Conservation (phyloP, 2,888 invertebrate genomes). For the Bembecia ichneumoniformis region DNA sequence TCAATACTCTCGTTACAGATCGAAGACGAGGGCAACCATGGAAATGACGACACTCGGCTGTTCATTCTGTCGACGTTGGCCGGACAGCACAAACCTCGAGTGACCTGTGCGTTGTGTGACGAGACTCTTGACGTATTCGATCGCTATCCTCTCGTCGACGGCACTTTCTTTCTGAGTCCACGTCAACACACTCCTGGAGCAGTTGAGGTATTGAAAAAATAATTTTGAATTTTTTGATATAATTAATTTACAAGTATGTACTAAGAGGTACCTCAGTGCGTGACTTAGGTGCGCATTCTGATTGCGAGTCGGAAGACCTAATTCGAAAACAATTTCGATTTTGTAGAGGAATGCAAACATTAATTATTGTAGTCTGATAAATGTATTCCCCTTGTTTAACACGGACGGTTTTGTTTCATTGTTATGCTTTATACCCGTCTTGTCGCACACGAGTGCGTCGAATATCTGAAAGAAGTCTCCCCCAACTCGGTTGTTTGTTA, state of each 20-base stretch:
- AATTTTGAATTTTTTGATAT: neutral
- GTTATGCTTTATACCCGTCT: neutral
- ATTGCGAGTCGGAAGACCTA: too few relatives aligned
- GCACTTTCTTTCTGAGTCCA: constrained; percentile 97
- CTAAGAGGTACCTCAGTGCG: too few relatives aligned
- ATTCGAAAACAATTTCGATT: too few relatives aligned
- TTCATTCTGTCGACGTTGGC: constrained; percentile 96
- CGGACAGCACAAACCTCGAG: constrained; percentile 88
- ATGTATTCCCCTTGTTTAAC: too few relatives aligned
- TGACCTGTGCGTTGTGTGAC: constrained; percentile 90
- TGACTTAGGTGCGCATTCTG: too few relatives aligned
- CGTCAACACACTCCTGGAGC: constrained; percentile 89
- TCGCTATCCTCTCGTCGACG: constrained; percentile 97
- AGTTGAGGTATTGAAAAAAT: constrained; percentile 77
- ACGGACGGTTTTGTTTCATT: neutral
- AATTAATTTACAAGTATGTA: too few relatives aligned
- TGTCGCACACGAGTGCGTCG: neutral
- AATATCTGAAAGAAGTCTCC: constrained; percentile 9
- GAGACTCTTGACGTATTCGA: constrained; percentile 94
- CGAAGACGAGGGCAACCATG: constrained; percentile 98
- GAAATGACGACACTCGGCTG: constrained; percentile 97
- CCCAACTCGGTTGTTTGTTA: constrained; percentile 15
- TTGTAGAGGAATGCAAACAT: too few relatives aligned
- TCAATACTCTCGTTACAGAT: constrained; percentile 77
- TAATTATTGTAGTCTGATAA: too few relatives aligned